Evolutionary conservation across 2,113 vertebrate species (phyloP).

Genomic region (Cavia porcellus): DNA sequence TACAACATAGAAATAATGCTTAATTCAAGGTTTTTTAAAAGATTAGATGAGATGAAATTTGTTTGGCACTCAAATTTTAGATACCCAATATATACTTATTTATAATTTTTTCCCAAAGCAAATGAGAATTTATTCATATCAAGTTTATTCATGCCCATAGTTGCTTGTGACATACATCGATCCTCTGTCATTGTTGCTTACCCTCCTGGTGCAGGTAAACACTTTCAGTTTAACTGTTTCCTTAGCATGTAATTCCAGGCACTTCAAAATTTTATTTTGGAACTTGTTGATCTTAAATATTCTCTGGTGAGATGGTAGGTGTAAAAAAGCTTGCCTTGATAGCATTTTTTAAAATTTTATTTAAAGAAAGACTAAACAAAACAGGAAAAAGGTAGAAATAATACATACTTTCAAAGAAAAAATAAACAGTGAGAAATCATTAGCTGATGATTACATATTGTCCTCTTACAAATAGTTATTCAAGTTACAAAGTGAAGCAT

Average conservation of each 20-base stretch:
- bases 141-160: neutral
- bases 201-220: neutral
- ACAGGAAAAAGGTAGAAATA: too few species aligned
- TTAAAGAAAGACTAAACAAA: too few species aligned
- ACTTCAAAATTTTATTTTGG: conserved; percentile 52
- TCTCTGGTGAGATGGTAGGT: neutral
- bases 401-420: too few species aligned
- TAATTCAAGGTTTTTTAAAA: neutral
- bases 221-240: neutral
- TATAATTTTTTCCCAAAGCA: conserved; percentile 19
- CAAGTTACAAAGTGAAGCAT: too few species aligned
- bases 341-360: too few species aligned
- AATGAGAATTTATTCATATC: conserved; percentile 3
- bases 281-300: neutral
- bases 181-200: neutral
- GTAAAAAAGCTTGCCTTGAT: neutral
- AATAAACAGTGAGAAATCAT: too few species aligned
- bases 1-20: neutral
- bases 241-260: neutral
- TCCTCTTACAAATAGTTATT: too few species aligned
- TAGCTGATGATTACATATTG: too few species aligned
- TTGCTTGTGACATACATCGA: neutral
- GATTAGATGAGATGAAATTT: conserved; percentile 50
- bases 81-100: neutral
- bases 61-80: neutral